Percentiles rank a stretch among this genome's conserved stretches.
phyloP scores from a whole-genome alignment of 2,888 invertebrate genomes.

The Boloria selene region DNA sequence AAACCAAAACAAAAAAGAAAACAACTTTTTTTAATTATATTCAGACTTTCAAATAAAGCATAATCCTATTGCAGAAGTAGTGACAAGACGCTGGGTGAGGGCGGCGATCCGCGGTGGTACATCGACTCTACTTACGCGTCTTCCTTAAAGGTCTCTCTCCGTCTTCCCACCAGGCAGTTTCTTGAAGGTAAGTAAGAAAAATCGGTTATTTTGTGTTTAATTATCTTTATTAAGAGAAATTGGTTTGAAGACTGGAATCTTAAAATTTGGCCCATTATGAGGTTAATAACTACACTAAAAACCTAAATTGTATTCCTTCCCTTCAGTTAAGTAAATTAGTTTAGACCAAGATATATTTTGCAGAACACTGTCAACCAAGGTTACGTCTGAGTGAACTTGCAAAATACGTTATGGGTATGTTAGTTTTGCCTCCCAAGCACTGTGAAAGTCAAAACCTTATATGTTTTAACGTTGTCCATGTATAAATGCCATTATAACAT shows the following conservation, averaged over 20 bases:
- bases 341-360: constrained; percentile 46
- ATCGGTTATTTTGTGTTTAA: neutral
- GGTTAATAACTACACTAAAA: neutral
- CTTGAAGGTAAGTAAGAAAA: constrained; percentile 65
- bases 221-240: neutral
- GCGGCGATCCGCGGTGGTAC: constrained; percentile 75
- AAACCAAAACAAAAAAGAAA: too few species aligned
- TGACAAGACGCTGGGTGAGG: constrained; percentile 70
- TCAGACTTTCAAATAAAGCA: neutral
- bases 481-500: constrained; percentile 2
- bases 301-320: neutral
- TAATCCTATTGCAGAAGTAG: constrained; percentile 61
- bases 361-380: constrained; percentile 66
- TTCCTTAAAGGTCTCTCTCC: constrained; percentile 73
- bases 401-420: constrained; percentile 71
- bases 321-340: neutral
- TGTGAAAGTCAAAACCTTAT: neutral
- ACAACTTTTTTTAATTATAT: neutral
- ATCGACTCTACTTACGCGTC: constrained; percentile 78
- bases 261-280: neutral
- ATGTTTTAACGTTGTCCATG: neutral
- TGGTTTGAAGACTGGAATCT: neutral
- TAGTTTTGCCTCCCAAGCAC: constrained; percentile 9
- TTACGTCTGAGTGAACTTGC: constrained; percentile 62
- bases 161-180: constrained; percentile 74